Conservation (phyloP, 1,140 invertebrate genomes). For the Cydia pomonella region DNA sequence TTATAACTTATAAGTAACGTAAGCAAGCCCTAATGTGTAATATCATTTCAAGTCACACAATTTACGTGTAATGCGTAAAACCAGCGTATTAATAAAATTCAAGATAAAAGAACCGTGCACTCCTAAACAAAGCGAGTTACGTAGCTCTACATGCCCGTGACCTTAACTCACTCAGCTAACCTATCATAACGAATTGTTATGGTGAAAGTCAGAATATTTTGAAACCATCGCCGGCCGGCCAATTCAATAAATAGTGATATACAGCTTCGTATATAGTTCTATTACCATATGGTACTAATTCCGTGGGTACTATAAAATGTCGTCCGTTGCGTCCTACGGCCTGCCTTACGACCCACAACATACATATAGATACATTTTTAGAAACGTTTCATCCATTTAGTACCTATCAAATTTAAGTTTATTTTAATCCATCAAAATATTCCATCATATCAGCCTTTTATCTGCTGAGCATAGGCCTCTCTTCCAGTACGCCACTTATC, state of each 20-base stretch:
- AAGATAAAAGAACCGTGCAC: background rate
- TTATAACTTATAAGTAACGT: too few species aligned
- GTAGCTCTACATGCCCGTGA: slow-evolving; percentile 2
- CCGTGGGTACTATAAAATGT: background rate
- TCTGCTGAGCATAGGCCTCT: too few species aligned
- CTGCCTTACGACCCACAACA: background rate
- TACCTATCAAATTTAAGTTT: background rate
- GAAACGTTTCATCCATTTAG: background rate
- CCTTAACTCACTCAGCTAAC: slow-evolving; percentile 24
- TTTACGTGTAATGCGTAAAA: background rate
- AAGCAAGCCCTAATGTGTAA: too few species aligned
- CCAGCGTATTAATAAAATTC: background rate
- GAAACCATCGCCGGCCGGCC: slow-evolving; percentile 4
- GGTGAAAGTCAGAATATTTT: slow-evolving; percentile 31
- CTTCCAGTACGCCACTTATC: too few species aligned
- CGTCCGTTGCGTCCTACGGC: too few species aligned
- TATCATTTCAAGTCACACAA: too few species aligned
- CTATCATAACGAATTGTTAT: slow-evolving; percentile 25
- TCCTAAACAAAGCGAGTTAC: background rate
- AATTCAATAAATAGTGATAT: slow-evolving; percentile 7
- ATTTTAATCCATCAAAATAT: too few species aligned
- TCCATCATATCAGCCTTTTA: too few species aligned
- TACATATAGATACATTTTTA: background rate
- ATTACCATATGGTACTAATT: background rate
- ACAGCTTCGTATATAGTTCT: background rate